phyloP scores from a whole-genome alignment of 2,113 vertebrate genomes.

The Megaleporinus macrocephalus region DNA sequence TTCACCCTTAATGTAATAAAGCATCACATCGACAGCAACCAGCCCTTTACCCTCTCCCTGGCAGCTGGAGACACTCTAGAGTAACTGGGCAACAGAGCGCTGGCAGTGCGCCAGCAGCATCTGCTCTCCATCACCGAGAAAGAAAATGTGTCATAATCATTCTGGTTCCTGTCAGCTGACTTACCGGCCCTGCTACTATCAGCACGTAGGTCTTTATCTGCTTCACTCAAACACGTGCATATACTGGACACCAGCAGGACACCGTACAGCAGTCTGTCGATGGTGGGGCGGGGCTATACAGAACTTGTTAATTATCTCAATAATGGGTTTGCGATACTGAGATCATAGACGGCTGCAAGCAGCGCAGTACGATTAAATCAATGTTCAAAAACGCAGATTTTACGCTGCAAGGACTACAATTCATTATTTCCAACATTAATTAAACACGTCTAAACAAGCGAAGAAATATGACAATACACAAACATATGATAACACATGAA shows the following conservation, averaged over 20 bases:
- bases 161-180: conserved; percentile 50
- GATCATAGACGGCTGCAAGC: neutral
- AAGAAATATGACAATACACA: no score
- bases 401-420: no score
- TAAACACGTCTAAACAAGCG: no score
- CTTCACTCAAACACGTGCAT: neutral
- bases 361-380: no score
- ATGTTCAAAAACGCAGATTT: no score
- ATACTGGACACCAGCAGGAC: neutral
- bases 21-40: conserved; percentile 49
- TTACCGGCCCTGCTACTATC: conserved; percentile 3
- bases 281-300: neutral
- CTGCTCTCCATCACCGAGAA: conserved; percentile 67
- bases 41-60: conserved; percentile 17
- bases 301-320: no score
- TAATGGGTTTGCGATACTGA: no score
- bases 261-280: neutral
- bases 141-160: conserved; percentile 68
- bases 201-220: conserved; percentile 23
- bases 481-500: no score
- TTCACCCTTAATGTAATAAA: conserved; percentile 66
- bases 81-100: conserved; percentile 73
- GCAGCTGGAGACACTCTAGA: conserved; percentile 47
- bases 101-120: conserved; percentile 62
- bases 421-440: no score